Percentiles rank a stretch among this genome's conserved stretches.
Evolutionary conservation across 37 sponge, comb jelly and placozoan genomes (phyloP).

Genomic region (Agelas oroides): DNA sequence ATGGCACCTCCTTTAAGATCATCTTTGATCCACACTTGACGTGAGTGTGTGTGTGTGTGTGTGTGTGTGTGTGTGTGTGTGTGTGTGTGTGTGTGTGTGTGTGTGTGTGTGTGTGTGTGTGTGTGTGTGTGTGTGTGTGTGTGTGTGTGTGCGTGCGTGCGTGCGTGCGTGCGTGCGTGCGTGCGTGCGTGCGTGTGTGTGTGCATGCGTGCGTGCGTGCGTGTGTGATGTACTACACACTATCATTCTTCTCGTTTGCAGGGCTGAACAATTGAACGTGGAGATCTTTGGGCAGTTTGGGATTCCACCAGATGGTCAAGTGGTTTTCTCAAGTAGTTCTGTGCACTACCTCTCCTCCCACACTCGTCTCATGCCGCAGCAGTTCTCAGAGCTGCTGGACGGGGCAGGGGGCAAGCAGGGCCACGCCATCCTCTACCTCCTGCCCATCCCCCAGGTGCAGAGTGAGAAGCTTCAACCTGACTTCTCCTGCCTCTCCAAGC

Average conservation of each 20-base stretch:
- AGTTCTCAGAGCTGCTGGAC: conserved; percentile 32
- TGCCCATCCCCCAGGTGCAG: conserved; percentile 34
- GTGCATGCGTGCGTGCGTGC: not conserved
- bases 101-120: not conserved
- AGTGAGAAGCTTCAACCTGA: conserved; percentile 9
- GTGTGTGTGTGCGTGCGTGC: not conserved
- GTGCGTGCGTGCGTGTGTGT: too few relatives aligned
- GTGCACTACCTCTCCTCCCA: conserved; percentile 33
- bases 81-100: conserved; percentile 47
- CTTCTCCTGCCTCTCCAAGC: conserved; percentile 18
- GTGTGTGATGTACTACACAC: too few relatives aligned
- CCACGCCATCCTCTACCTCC: conserved; percentile 51
- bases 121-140: conserved; percentile 31
- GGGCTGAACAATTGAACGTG: conserved; percentile 7
- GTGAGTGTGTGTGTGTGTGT: conserved; percentile 32
- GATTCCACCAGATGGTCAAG: conserved; percentile 1
- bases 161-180: too few relatives aligned
- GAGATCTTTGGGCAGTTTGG: conserved; percentile 16
- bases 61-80: conserved; percentile 2
- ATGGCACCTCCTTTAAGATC: conserved; percentile 64
- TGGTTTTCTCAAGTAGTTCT: conserved; percentile 37
- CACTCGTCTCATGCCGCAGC: conserved; percentile 14
- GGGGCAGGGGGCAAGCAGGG: conserved; percentile 40
- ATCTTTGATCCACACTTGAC: conserved; percentile 58
- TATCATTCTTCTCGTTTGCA: not conserved